Percentiles rank a stretch among this genome's conserved stretches.
phyloP scores from a whole-genome alignment of 2,113 vertebrate genomes.

The Eurystomus gularis region DNA sequence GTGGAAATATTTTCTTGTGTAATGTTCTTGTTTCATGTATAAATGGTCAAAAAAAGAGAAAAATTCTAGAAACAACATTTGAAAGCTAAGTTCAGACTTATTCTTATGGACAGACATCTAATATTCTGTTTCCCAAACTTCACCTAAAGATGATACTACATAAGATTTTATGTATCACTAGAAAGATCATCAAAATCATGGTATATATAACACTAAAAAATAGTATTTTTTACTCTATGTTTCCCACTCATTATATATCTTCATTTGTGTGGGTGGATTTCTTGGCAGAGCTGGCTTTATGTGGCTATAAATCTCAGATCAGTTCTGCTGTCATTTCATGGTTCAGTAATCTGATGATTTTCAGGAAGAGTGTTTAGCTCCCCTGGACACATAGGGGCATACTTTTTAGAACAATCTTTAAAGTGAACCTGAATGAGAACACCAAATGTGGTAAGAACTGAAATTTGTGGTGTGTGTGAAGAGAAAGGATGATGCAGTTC shows the following conservation, averaged over 20 bases:
- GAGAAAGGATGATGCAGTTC: not conserved
- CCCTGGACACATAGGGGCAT: conserved; percentile 54
- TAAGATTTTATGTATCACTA: not conserved
- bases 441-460: not conserved
- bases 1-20: not conserved
- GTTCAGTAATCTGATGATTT: not conserved
- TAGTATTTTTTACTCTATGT: not conserved
- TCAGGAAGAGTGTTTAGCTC: conserved; percentile 44
- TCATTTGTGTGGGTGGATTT: not conserved
- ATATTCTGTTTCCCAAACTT: not conserved
- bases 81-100: not conserved
- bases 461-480: not conserved
- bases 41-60: not conserved
- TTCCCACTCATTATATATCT: not conserved
- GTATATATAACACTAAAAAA: not conserved
- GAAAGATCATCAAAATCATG: not conserved
- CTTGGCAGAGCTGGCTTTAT: not conserved
- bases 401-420: conserved; percentile 12
- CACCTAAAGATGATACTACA: not conserved
- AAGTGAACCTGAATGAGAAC: not conserved
- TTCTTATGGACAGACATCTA: not conserved
- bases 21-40: not conserved
- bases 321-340: not conserved
- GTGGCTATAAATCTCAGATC: not conserved
- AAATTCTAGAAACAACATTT: not conserved